These are phyloP conservation scores for Aphelenchoides fujianensis DNA, from an alignment of 1,140 invertebrate genomes.

Conservation along the genomic window DNA sequence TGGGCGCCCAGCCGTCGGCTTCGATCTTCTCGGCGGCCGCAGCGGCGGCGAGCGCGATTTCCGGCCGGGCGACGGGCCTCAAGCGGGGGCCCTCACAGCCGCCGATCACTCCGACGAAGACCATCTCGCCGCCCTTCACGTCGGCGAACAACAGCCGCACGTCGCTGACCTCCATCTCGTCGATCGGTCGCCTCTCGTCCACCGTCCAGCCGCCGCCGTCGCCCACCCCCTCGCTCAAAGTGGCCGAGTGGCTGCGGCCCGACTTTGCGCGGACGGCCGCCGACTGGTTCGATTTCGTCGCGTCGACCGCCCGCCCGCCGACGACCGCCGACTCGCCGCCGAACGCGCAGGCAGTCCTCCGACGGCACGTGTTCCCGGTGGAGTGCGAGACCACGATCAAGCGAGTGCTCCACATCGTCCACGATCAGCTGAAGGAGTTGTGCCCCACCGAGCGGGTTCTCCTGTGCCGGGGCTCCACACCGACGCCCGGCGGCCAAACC, in stretches of 20 bases:
- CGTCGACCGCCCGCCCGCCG: not conserved
- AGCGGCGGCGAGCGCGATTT: not conserved
- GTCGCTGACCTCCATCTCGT: not conserved
- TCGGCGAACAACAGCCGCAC: not conserved
- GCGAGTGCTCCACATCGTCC: not conserved
- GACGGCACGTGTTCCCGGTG: not conserved
- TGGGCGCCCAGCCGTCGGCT: not conserved
- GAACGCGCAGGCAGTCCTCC: no score
- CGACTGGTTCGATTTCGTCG: constrained; percentile 39
- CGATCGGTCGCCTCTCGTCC: constrained; percentile 3
- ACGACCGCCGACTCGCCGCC: not conserved
- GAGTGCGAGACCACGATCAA: not conserved
- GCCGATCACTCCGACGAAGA: not conserved
- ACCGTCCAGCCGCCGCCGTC: not conserved
- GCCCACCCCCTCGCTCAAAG: not conserved
- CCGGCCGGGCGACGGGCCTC: not conserved
- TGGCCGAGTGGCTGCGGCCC: constrained; percentile 26
- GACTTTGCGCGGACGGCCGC: constrained; percentile 41
- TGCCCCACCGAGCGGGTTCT: not conserved
- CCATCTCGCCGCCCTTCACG: not conserved
- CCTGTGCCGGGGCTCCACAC: not conserved
- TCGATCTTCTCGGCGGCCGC: not conserved
- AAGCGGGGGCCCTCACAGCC: not conserved
- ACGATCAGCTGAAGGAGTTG: not conserved
- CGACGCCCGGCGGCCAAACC: not conserved